A percentile compares a stretch with the other conserved stretches of the same genome.
These are phyloP conservation scores for Alosa sapidissima DNA, from an alignment of 2,797 vertebrate genomes.

Conservation along the genomic window DNA sequence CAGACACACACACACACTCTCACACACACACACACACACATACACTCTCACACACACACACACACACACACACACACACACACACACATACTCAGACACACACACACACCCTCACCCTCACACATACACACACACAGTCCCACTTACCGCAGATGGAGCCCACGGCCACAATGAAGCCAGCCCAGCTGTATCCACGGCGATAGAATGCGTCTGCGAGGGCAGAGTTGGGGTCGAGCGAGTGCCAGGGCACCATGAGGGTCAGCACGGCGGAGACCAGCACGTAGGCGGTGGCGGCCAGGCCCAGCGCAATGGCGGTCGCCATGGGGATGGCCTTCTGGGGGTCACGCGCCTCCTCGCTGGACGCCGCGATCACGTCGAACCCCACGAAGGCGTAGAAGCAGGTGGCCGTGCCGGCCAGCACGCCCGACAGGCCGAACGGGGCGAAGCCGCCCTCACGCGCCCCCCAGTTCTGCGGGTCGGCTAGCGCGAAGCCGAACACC, in stretches of 20 bases:
- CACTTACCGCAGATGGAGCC: constrained; percentile 95
- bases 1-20: too few species aligned
- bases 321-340: constrained; percentile 86
- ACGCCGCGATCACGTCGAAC: constrained; percentile 92
- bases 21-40: neutral
- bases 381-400: constrained; percentile 97
- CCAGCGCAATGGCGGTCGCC: constrained; percentile 87
- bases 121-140: neutral
- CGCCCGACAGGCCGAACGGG: constrained; percentile 86
- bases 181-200: constrained; percentile 92
- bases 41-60: neutral
- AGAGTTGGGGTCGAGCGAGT: constrained; percentile 86
- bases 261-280: constrained; percentile 90
- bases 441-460: constrained; percentile 87
- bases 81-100: neutral
- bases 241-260: constrained; percentile 95
- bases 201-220: constrained; percentile 93
- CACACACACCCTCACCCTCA: neutral
- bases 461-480: constrained; percentile 88
- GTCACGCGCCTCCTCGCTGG: constrained; percentile 91
- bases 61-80: constrained; percentile 7
- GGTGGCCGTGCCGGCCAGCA: constrained; percentile 91
- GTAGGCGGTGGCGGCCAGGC: constrained; percentile 84
- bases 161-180: constrained; percentile 87
- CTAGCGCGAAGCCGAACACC: constrained; percentile 88